phyloP scores from a whole-genome alignment of 2,113 vertebrate species.

The Gymnorhina tibicen region DNA sequence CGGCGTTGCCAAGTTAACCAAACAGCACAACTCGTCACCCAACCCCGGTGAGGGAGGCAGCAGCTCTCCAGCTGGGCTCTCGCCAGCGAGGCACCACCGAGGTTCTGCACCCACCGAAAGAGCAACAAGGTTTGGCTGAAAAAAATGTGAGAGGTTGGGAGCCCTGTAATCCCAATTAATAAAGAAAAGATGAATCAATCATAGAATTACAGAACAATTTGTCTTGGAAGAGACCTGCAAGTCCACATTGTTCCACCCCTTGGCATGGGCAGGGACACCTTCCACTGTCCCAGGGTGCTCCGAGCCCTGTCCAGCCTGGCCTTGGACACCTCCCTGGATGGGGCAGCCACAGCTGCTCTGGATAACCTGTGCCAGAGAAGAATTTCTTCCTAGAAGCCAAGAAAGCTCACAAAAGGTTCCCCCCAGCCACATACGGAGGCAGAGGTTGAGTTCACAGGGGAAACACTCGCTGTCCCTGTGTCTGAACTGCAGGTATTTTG shows the following conservation, averaged over 20 bases:
- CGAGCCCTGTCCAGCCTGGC: neutral
- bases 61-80: neutral
- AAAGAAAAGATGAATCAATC: no score
- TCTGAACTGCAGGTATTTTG: neutral
- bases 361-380: neutral
- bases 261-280: neutral
- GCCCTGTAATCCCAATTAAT: neutral
- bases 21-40: neutral
- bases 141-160: neutral
- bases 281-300: neutral
- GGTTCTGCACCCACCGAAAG: neutral
- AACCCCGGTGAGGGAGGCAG: accelerated
- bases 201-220: neutral
- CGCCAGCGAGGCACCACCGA: neutral
- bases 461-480: accelerated
- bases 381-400: accelerated
- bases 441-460: neutral
- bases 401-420: neutral
- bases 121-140: neutral
- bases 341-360: neutral
- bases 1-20: constrained; percentile 67
- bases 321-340: neutral
- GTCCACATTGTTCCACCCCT: neutral
- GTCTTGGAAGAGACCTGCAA: neutral
- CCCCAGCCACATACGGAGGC: accelerated